Evolutionary conservation across 2,113 vertebrate species (phyloP).

Genomic region (Calypte anna): DNA sequence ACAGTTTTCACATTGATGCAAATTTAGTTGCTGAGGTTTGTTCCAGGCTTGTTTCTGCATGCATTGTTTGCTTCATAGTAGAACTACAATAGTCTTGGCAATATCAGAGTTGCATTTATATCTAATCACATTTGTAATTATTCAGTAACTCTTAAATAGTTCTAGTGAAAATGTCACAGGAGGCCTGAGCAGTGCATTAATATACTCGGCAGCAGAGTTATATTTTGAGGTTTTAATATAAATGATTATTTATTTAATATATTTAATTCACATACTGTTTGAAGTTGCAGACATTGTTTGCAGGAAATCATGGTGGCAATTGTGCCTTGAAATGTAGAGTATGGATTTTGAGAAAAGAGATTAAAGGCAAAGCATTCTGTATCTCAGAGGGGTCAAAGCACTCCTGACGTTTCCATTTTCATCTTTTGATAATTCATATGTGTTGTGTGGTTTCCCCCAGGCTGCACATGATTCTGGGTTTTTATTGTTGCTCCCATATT

Average conservation of each 20-base stretch:
- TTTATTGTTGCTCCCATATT: slow-evolving; percentile 34
- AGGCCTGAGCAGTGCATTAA: background rate
- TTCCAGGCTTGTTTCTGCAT: background rate
- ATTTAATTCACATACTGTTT: background rate
- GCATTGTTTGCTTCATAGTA: background rate
- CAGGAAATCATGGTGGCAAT: background rate
- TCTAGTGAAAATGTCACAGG: background rate
- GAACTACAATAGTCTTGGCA: background rate
- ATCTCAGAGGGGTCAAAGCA: background rate
- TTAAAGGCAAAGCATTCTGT: background rate
- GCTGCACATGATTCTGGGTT: background rate
- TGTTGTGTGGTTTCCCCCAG: background rate
- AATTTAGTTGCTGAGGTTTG: background rate
- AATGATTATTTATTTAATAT: background rate
- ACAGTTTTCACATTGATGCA: background rate
- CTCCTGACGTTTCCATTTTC: background rate
- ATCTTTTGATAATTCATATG: slow-evolving; percentile 28
- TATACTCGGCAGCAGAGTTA: background rate
- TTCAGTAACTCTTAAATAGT: background rate
- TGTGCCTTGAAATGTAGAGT: background rate
- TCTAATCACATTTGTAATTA: background rate
- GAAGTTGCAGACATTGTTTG: background rate
- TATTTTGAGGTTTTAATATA: background rate
- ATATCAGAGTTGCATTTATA: background rate
- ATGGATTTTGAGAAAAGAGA: background rate